Conservation (phyloP, 2,888 invertebrate genomes). For the Calliopum simillimum region DNA sequence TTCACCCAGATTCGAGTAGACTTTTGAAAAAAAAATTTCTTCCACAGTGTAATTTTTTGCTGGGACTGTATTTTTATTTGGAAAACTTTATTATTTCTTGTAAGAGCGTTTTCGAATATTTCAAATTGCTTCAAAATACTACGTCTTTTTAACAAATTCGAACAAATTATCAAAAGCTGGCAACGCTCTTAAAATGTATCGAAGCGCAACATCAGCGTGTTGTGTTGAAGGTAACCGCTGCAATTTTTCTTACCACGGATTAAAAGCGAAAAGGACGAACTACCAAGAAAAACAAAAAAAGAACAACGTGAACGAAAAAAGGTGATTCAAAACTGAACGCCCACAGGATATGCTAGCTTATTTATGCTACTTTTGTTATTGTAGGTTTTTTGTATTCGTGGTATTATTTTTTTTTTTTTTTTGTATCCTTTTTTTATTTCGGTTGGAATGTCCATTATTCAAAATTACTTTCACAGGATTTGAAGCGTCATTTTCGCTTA, state of each 20-base stretch:
- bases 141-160: too few relatives aligned
- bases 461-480: conserved; percentile 36
- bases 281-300: too few relatives aligned
- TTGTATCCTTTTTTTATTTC: background rate
- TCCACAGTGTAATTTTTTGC: too few relatives aligned
- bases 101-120: too few relatives aligned
- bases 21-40: too few relatives aligned
- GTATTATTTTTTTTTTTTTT: conserved; percentile 7
- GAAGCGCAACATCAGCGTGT: background rate
- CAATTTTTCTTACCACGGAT: conserved; percentile 8
- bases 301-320: background rate
- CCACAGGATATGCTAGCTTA: background rate
- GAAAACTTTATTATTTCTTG: too few relatives aligned
- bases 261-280: background rate
- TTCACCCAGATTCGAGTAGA: too few relatives aligned
- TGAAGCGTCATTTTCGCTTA: conserved; percentile 32
- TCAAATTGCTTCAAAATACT: too few relatives aligned
- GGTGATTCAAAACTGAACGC: background rate
- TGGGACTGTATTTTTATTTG: too few relatives aligned
- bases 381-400: background rate
- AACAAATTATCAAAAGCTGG: too few relatives aligned
- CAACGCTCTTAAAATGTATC: too few relatives aligned
- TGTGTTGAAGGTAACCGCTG: background rate
- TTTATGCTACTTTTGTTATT: background rate
- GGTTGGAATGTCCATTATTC: conserved; percentile 28